phyloP scores from a whole-genome alignment of 2,113 vertebrate species.

The Gadus macrocephalus region DNA sequence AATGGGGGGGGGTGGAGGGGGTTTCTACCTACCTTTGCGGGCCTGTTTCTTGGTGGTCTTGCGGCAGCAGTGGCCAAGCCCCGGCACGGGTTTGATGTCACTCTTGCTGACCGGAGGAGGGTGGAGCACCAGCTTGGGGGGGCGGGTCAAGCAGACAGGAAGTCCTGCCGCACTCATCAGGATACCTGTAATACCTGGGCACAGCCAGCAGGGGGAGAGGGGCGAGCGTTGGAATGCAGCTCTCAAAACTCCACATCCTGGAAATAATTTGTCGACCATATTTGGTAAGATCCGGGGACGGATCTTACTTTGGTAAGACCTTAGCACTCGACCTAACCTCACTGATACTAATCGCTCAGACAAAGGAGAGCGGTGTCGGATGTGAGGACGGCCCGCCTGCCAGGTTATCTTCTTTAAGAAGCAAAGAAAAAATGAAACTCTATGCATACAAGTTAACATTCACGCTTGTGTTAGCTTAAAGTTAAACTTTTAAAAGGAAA shows the following conservation, averaged over 20 bases:
- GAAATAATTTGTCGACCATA: not conserved
- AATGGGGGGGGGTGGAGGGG: not conserved
- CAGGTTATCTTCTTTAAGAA: too few relatives aligned
- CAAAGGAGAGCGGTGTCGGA: too few relatives aligned
- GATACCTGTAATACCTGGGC: conserved; percentile 89
- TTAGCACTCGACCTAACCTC: too few relatives aligned
- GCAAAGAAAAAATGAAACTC: too few relatives aligned
- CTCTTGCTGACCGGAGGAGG: conserved; percentile 93
- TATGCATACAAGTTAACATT: too few relatives aligned
- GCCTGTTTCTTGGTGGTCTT: conserved; percentile 94
- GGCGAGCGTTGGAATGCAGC: not conserved
- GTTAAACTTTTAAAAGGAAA: too few relatives aligned
- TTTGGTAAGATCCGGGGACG: not conserved
- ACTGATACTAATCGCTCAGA: too few relatives aligned
- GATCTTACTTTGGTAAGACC: too few relatives aligned
- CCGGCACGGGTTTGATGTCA: conserved; percentile 90
- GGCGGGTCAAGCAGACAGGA: conserved; percentile 89
- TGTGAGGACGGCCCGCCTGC: too few relatives aligned
- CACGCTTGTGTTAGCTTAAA: too few relatives aligned
- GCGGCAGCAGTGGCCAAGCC: conserved; percentile 89
- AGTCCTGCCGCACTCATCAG: conserved; percentile 91
- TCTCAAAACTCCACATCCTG: not conserved
- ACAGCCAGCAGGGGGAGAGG: conserved; percentile 22
- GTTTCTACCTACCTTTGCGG: conserved; percentile 78
- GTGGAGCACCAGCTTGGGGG: conserved; percentile 90